A percentile compares a stretch with the other conserved stretches of the same genome.
phyloP scores from a whole-genome alignment of 2,888 invertebrate species.

The Poecilobothrus nobilitatus region DNA sequence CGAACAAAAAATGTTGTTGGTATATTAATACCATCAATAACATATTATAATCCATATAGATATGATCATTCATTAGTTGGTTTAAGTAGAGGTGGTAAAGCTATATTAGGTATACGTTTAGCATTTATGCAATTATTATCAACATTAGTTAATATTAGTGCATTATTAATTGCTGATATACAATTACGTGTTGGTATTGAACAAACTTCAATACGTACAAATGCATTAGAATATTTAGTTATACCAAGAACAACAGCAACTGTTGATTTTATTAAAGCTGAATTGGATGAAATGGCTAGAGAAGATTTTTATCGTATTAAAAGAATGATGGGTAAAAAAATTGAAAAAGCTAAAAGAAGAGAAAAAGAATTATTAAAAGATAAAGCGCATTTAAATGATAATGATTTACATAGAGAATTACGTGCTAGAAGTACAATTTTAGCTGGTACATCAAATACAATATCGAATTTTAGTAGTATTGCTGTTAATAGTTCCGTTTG shows the following conservation, averaged over 20 bases:
- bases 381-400: constrained; percentile 16
- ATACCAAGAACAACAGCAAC: constrained; percentile 30
- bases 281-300: constrained; percentile 35
- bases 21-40: constrained; percentile 28
- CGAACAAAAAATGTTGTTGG: constrained; percentile 30
- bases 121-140: constrained; percentile 26
- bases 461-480: too few relatives aligned
- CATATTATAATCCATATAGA: constrained; percentile 19
- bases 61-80: constrained; percentile 29
- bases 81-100: constrained; percentile 32
- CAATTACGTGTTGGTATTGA: constrained; percentile 25
- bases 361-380: constrained; percentile 17
- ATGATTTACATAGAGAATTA: too few relatives aligned
- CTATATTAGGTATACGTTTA: constrained; percentile 29
- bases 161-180: constrained; percentile 28
- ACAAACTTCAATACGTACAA: constrained; percentile 35
- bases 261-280: constrained; percentile 29
- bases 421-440: too few relatives aligned
- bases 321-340: constrained; percentile 15
- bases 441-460: too few relatives aligned
- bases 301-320: constrained; percentile 38
- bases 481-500: too few relatives aligned
- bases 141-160: constrained; percentile 27
- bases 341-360: constrained; percentile 34
- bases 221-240: constrained; percentile 34